Evolutionary conservation across 2,888 invertebrate genomes (phyloP), one percentile per base, ranked within the genome.

Genomic region (Malthinus flaveolus): DNA sequence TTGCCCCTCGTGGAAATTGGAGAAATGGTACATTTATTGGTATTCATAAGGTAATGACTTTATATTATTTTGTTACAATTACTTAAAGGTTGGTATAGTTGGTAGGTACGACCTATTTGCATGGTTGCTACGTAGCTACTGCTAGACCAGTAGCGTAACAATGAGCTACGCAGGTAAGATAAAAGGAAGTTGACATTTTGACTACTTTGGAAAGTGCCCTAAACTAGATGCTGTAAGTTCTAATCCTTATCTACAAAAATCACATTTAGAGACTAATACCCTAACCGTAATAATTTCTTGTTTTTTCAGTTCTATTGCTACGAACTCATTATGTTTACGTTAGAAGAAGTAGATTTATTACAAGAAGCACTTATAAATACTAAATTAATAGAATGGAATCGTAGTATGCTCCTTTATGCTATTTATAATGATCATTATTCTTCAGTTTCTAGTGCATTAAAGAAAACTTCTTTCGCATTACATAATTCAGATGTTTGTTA

Each of bases 281-380:
- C 7, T 8, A 8, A 33, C 8, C 33, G 8, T 7, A 7, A 33
- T 7, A 33, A 8, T 33, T 33, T 33, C 8, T 10, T 31, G 32
- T 11, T 32, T 9, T 46, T 44, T 32, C 8, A 52, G 47, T 48
- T 47, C 39, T 51, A 32, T 37, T 49, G 31, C 11, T 59, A 48
- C 46, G 15, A 59, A 37, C 32, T 62, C 4, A n/a, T 64, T 44
- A 23, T 63, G n/a, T 71, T 70, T 56, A 63, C 70, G 10, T 60
- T 63, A 10, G 57, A 63, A 33, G 58, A 48, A 7, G 59, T 60
- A 33, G 35, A 55, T 15, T 35, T 34, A 13, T 57, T 73, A 39
- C 44, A 56, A n/a, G 59, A 65, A 35, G 59, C 49, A 13, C 35
- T 58, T 32, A 48, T n/a, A 47, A 32, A 48, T 5, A 48, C 58